Conservation (phyloP, 2,113 vertebrate genomes). For the Tychaedon coryphoeus region DNA sequence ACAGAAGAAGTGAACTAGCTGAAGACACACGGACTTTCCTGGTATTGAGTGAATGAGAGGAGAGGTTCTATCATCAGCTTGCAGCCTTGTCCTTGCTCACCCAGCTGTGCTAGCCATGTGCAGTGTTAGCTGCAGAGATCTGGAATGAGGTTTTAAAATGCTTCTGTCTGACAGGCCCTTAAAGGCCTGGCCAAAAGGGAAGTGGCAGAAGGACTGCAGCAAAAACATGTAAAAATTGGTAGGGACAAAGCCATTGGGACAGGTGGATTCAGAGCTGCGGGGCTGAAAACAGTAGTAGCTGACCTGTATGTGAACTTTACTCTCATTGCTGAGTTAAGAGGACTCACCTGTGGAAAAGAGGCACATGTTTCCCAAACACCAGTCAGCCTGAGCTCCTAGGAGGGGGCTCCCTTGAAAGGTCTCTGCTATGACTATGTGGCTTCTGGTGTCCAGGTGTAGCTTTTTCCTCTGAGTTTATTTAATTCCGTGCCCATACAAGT, state of each 20-base stretch:
- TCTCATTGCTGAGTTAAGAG: not conserved
- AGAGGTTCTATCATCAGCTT: not conserved
- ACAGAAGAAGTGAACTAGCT: not conserved
- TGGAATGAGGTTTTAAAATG: not conserved
- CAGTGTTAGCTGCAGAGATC: not conserved
- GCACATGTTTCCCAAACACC: not conserved
- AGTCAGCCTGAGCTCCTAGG: fast-evolving
- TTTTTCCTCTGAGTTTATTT: not conserved
- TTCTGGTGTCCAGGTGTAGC: not conserved
- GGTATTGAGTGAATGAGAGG: not conserved
- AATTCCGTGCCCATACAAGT: not conserved
- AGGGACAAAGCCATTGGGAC: not conserved
- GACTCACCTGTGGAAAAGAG: not conserved
- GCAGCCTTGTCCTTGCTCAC: not conserved
- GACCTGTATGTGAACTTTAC: not conserved
- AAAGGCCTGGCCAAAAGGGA: not conserved
- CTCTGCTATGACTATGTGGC: not conserved
- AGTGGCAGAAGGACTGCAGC: not conserved
- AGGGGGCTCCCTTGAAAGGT: not conserved
- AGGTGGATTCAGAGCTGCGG: not conserved
- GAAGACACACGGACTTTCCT: not conserved
- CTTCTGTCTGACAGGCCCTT: not conserved
- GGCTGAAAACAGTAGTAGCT: not conserved
- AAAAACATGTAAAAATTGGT: not conserved
- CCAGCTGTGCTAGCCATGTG: not conserved